These are phyloP conservation scores for human DNA, from an alignment of 2,113 vertebrate species.

Conservation along the genomic window GRCh38 chr15:85202501-85203000, in stretches of 20 bases:
- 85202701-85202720: too few relatives aligned
- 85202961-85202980: neutral
- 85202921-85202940: neutral
- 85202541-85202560: neutral
- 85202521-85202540: neutral
- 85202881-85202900: neutral
- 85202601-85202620: neutral
- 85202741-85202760: neutral
- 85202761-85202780: neutral
- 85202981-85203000: neutral
- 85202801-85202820: neutral
- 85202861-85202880: neutral
- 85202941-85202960: too few relatives aligned
- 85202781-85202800: neutral
- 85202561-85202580: too few relatives aligned
- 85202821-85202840: neutral
- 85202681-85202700: neutral
- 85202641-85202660: too few relatives aligned
- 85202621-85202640: constrained; percentile 72
- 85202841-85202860: neutral
- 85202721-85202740: neutral
- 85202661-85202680: neutral
- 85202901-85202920: too few relatives aligned
- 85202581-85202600: neutral
- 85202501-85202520: neutral